These are phyloP conservation scores for western clawed frog (Xenopus tropicalis) DNA, from an alignment of 2,113 vertebrate species.

Conservation along the genomic window DNA sequence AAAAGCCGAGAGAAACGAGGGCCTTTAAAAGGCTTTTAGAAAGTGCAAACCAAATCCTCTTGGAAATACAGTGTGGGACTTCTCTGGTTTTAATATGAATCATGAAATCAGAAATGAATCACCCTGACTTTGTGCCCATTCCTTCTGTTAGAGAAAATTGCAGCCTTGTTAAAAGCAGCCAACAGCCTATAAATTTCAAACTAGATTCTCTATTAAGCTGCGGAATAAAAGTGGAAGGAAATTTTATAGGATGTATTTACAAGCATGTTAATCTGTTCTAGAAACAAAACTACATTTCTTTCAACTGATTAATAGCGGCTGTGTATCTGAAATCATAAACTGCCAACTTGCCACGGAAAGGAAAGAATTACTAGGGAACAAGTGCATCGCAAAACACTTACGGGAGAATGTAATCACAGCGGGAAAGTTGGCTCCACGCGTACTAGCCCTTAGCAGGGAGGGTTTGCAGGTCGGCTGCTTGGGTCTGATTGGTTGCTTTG, in stretches of 20 bases:
- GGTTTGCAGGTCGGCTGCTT: too few relatives aligned
- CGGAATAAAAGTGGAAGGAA: slow-evolving; percentile 1
- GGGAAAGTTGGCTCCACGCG: too few relatives aligned
- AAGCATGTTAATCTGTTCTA: slow-evolving; percentile 10
- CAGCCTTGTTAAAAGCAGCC: slow-evolving; percentile 7
- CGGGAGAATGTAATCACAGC: too few relatives aligned
- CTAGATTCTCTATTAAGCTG: neutral
- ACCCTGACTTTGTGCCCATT: neutral
- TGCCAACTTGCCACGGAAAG: neutral
- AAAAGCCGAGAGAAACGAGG: too few relatives aligned
- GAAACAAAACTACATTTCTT: slow-evolving; percentile 4
- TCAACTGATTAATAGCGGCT: slow-evolving; percentile 25
- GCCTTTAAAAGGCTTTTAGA: too few relatives aligned
- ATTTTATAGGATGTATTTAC: neutral
- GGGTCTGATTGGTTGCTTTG: too few relatives aligned
- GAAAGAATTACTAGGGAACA: neutral
- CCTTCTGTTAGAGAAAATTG: slow-evolving; percentile 8
- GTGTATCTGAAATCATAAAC: slow-evolving; percentile 27
- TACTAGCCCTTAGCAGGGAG: too few relatives aligned
- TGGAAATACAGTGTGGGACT: too few relatives aligned
- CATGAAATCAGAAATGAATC: neutral
- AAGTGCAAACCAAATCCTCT: too few relatives aligned
- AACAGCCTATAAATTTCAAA: slow-evolving; percentile 3
- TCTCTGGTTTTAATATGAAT: slow-evolving; percentile 4
- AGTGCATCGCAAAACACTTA: neutral